phyloP scores from a whole-genome alignment of 2,797 vertebrate genomes.

The Pseudopleuronectes americanus region DNA sequence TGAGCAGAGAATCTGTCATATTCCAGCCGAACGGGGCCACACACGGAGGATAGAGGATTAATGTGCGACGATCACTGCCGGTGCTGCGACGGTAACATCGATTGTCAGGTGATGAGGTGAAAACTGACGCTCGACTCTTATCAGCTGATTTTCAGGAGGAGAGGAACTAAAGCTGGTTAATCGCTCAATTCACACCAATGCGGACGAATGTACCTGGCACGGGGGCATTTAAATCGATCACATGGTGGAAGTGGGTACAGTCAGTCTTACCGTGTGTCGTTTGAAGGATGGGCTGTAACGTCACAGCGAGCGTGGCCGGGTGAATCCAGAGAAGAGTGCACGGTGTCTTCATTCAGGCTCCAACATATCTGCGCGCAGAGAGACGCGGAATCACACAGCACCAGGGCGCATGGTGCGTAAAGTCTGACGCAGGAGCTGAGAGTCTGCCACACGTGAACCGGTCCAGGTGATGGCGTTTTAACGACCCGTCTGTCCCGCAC shows the following conservation, averaged over 20 bases:
- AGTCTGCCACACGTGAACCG: constrained; percentile 48
- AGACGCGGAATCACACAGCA: constrained; percentile 57
- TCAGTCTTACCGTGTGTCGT: constrained; percentile 51
- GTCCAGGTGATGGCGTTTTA: background rate
- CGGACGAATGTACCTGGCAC: background rate
- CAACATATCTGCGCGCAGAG: constrained; percentile 66
- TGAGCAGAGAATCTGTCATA: background rate
- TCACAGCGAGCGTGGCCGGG: background rate
- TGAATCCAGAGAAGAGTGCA: constrained; percentile 34
- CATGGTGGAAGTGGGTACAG: too few species aligned
- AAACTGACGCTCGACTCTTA: constrained; percentile 6
- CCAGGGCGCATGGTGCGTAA: constrained; percentile 68
- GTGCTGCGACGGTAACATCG: constrained; percentile 31
- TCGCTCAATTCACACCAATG: background rate
- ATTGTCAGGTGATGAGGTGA: constrained; percentile 48
- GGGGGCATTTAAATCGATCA: background rate
- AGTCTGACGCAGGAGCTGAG: constrained; percentile 76
- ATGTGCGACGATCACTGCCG: constrained; percentile 36
- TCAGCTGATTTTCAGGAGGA: background rate
- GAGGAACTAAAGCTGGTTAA: too few species aligned
- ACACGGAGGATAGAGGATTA: constrained; percentile 19
- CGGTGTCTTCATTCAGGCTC: constrained; percentile 64
- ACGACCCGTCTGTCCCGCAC: background rate
- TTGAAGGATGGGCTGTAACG: background rate
- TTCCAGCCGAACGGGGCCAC: constrained; percentile 15